phyloP scores from a whole-genome alignment of 1,140 invertebrate species.

The Micrasema minimum region DNA sequence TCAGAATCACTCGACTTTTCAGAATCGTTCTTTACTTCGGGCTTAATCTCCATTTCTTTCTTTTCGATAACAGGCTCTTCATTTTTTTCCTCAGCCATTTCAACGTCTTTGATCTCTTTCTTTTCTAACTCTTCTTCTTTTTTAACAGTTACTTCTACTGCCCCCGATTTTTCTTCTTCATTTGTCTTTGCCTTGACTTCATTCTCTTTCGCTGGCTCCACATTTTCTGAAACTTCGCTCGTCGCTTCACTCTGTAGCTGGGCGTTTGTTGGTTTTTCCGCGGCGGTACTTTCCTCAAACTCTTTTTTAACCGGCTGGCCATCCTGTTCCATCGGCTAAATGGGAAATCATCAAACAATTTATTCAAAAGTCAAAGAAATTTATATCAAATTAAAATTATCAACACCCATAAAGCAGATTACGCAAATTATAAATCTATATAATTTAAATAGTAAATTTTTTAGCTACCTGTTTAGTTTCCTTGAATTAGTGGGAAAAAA shows the following conservation, averaged over 20 bases:
- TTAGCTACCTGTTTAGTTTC: too few species aligned
- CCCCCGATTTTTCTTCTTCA: slow-evolving; percentile 38
- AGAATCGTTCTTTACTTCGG: slow-evolving; percentile 31
- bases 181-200: slow-evolving; percentile 59
- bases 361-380: too few species aligned
- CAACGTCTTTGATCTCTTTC: slow-evolving; percentile 6
- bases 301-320: slow-evolving; percentile 50
- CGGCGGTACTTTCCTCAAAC: slow-evolving; percentile 43
- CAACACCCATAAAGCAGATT: slow-evolving; percentile 28
- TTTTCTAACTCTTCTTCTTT: slow-evolving; percentile 7
- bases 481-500: too few species aligned
- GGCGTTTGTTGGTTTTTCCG: slow-evolving; percentile 50
- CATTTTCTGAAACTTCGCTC: slow-evolving; percentile 6
- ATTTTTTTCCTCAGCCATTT: slow-evolving; percentile 9
- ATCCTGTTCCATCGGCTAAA: slow-evolving; percentile 53
- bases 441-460: background rate
- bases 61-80: slow-evolving; percentile 16
- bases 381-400: too few species aligned
- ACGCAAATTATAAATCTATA: background rate
- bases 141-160: background rate
- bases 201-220: slow-evolving; percentile 56
- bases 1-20: slow-evolving; percentile 33
- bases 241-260: slow-evolving; percentile 10
- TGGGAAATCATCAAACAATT: slow-evolving; percentile 8
- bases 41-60: slow-evolving; percentile 6